Percentiles rank a stretch among this genome's conserved stretches.
Evolutionary conservation across 1,140 invertebrate species (phyloP).

Genomic region (Nephila pilipes): DNA sequence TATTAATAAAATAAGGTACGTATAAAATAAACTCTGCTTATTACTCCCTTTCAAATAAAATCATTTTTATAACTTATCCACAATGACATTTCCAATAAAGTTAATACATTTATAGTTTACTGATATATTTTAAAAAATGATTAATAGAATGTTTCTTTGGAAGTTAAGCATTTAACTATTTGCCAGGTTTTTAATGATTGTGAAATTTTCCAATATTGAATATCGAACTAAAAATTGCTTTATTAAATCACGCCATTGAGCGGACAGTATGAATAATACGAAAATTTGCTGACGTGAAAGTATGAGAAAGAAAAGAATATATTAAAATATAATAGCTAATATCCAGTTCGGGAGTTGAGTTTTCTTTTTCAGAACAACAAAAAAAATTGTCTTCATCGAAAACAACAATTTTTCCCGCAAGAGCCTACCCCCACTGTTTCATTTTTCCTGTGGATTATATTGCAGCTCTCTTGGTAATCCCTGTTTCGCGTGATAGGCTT

Average conservation of each 20-base stretch:
- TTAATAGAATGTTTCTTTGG: background rate
- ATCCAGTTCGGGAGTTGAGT: background rate
- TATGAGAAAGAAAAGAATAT: background rate
- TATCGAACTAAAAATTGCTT: background rate
- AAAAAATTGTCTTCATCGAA: conserved; percentile 23
- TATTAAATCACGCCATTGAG: background rate
- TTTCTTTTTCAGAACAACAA: background rate
- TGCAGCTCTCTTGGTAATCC: conserved; percentile 53
- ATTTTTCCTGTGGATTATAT: conserved; percentile 39
- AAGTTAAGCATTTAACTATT: background rate
- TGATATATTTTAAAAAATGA: background rate
- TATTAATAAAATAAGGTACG: too few relatives aligned
- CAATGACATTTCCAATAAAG: too few relatives aligned
- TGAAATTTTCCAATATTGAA: background rate
- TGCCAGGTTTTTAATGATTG: background rate
- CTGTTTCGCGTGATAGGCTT: conserved; percentile 51
- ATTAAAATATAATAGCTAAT: background rate
- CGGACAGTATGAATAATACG: background rate
- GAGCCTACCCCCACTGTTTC: background rate
- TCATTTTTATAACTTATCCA: too few relatives aligned
- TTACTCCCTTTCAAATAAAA: too few relatives aligned
- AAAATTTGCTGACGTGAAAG: background rate
- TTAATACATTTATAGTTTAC: too few relatives aligned
- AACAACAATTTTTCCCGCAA: conserved; percentile 18
- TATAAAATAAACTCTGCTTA: too few relatives aligned